phyloP scores from a whole-genome alignment of 2,888 invertebrate genomes.

The Zaprionus obscuricornis region DNA sequence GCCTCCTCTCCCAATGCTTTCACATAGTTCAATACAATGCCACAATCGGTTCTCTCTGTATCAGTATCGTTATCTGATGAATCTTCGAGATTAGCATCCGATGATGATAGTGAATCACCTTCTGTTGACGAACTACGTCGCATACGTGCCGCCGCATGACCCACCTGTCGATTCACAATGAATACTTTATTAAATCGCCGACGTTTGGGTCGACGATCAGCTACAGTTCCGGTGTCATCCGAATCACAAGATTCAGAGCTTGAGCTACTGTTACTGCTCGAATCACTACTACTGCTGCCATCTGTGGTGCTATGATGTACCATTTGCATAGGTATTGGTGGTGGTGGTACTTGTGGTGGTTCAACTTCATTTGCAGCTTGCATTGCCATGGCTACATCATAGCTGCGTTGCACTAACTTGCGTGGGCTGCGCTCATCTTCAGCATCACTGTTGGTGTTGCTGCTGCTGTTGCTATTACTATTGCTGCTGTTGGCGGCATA shows the following conservation, averaged over 20 bases:
- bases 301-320: conserved; percentile 63
- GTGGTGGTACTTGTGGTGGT: not conserved
- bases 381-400: conserved; percentile 72
- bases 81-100: conserved; percentile 85
- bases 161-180: conserved; percentile 86
- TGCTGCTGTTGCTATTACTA: conserved; percentile 38
- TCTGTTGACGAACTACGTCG: conserved; percentile 85
- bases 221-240: conserved; percentile 85
- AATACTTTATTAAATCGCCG: conserved; percentile 87
- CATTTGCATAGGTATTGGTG: conserved; percentile 17
- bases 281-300: conserved; percentile 62
- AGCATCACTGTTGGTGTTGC: conserved; percentile 24
- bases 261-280: conserved; percentile 80
- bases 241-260: conserved; percentile 84
- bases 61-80: conserved; percentile 87
- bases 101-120: conserved; percentile 85
- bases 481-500: conserved; percentile 49
- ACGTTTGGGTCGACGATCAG: conserved; percentile 84
- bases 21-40: conserved; percentile 82
- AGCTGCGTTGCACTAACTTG: conserved; percentile 76
- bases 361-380: conserved; percentile 13
- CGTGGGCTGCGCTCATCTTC: conserved; percentile 45
- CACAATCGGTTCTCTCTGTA: conserved; percentile 84
- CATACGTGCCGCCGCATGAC: conserved; percentile 37
- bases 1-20: conserved; percentile 65